These are phyloP conservation scores for Quadroppia sp. DNA, from an alignment of 2,888 invertebrate genomes.

Conservation along the genomic window DNA sequence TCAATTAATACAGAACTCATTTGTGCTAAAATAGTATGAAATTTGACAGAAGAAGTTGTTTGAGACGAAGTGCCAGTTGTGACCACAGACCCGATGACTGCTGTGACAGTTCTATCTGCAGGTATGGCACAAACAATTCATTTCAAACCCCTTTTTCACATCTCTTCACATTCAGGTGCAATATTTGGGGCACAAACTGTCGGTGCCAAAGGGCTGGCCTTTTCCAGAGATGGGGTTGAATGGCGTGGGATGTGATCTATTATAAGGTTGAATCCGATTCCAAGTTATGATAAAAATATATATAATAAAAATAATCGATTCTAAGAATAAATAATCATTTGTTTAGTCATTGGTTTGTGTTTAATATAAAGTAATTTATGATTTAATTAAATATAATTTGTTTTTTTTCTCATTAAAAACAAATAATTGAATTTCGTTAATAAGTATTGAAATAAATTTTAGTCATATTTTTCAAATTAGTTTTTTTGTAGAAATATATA, in stretches of 20 bases:
- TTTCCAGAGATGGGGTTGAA: slow-evolving; percentile 4
- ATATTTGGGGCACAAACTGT: slow-evolving; percentile 19
- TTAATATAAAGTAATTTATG: too few species aligned
- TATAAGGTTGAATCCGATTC: slow-evolving; percentile 1
- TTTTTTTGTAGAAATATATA: too few species aligned
- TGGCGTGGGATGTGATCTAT: not conserved
- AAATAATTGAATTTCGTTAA: too few species aligned
- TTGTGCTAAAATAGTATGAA: not conserved
- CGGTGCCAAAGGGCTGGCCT: slow-evolving; percentile 28
- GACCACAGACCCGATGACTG: slow-evolving; percentile 22
- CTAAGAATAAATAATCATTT: too few species aligned
- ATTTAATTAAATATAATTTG: too few species aligned
- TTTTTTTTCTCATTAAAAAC: too few species aligned
- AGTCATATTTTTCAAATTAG: too few species aligned
- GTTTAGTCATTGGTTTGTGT: too few species aligned
- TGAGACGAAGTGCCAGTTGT: slow-evolving; percentile 18
- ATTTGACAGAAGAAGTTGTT: slow-evolving; percentile 16
- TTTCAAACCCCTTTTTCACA: not conserved
- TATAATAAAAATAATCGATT: not conserved
- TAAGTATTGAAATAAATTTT: too few species aligned
- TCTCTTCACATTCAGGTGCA: not conserved
- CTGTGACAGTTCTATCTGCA: slow-evolving; percentile 23
- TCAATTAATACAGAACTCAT: not conserved
- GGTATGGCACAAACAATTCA: not conserved
- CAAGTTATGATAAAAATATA: not conserved